Percentiles rank a stretch among this genome's conserved stretches.
These are phyloP conservation scores for Resseliella maxima DNA, from an alignment of 2,888 invertebrate genomes.

Conservation along the genomic window DNA sequence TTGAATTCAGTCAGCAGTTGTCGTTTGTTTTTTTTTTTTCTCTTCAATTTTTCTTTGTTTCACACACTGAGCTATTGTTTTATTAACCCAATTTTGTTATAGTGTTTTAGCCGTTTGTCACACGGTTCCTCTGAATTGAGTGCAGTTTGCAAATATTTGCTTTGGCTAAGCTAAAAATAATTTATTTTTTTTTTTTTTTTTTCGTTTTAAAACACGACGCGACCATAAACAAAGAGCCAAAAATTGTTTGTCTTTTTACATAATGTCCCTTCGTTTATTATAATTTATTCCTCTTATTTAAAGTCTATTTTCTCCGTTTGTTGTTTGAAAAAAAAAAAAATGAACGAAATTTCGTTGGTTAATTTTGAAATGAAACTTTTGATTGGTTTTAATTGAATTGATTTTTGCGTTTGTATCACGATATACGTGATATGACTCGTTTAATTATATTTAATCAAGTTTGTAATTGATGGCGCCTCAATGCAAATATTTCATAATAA, in stretches of 20 bases:
- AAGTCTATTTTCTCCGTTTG: not conserved
- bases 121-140: not conserved
- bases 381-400: constrained; percentile 32
- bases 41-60: no score
- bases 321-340: not conserved
- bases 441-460: not conserved
- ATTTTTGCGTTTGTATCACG: not conserved
- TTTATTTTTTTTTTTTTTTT: not conserved
- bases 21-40: not conserved
- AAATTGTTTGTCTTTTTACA: not conserved
- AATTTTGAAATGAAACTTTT: not conserved
- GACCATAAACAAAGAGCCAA: constrained; percentile 19
- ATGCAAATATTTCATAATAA: not conserved
- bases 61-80: not conserved
- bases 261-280: not conserved
- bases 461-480: not conserved
- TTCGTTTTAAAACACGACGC: not conserved
- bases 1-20: not conserved
- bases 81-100: constrained; percentile 36
- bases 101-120: not conserved
- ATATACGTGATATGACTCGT: not conserved
- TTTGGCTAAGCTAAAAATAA: constrained; percentile 8
- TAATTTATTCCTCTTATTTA: not conserved
- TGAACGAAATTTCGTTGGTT: not conserved
- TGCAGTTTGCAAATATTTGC: constrained; percentile 8